These are phyloP conservation scores for Malurus melanocephalus DNA, from an alignment of 2,113 vertebrate genomes.

Conservation along the genomic window DNA sequence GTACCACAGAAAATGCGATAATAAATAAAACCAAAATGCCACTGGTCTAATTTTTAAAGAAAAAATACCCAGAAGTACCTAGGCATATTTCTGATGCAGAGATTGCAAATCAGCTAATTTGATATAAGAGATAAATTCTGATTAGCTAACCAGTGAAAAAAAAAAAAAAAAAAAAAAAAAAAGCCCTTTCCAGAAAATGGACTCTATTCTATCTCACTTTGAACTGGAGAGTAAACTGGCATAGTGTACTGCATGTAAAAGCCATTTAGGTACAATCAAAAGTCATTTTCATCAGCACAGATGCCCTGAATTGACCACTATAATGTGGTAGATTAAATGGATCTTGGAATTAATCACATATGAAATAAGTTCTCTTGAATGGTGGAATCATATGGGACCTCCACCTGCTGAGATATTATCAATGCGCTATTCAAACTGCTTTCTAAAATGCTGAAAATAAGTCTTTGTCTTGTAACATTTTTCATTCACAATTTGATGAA, in stretches of 20 bases:
- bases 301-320: conserved; percentile 44
- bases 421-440: neutral
- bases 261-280: conserved; percentile 55
- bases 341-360: conserved; percentile 45
- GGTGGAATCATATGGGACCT: conserved; percentile 34
- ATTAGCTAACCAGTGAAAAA: neutral
- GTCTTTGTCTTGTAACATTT: conserved; percentile 31
- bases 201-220: conserved; percentile 28
- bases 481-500: neutral
- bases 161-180: neutral
- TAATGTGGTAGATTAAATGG: conserved; percentile 50
- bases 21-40: neutral
- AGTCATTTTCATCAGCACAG: conserved; percentile 62
- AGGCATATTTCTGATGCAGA: neutral
- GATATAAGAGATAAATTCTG: neutral
- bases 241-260: conserved; percentile 41
- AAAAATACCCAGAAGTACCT: neutral
- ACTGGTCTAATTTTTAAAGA: neutral
- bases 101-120: conserved; percentile 3
- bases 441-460: conserved; percentile 33
- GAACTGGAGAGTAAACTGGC: conserved; percentile 8
- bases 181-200: neutral
- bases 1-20: neutral
- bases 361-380: conserved; percentile 46
- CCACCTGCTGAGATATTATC: conserved; percentile 24